Conservation (phyloP, 2,797 vertebrate species). For the Gymnothorax reevesii region DNA sequence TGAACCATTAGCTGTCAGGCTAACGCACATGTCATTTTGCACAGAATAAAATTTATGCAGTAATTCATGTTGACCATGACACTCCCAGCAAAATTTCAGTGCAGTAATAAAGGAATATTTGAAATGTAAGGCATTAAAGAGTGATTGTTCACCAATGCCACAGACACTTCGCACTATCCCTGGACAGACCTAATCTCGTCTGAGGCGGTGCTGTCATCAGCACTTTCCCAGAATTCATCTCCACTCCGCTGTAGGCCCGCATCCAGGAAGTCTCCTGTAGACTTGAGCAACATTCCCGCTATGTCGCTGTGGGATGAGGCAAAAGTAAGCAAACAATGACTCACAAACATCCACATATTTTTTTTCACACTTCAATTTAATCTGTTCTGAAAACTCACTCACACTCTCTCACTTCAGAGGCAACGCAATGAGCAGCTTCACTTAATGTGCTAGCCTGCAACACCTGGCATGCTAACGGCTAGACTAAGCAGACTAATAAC, state of each 20-base stretch:
- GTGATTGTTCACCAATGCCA: not conserved
- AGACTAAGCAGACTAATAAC: not conserved
- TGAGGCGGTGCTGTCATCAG: slow-evolving; percentile 88
- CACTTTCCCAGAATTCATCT: slow-evolving; percentile 89
- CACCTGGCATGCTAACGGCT: not conserved
- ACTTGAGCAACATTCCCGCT: slow-evolving; percentile 95
- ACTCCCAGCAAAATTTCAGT: not conserved
- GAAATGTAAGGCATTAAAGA: not conserved
- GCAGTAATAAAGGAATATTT: not conserved
- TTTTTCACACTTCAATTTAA: not conserved
- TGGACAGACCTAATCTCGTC: slow-evolving; percentile 89
- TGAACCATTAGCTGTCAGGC: no score
- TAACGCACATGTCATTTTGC: no score
- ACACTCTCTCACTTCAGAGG: not conserved
- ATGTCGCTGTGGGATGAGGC: slow-evolving; percentile 80
- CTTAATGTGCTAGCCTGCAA: not conserved
- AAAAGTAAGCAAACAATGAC: not conserved
- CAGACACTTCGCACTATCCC: no score
- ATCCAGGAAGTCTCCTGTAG: slow-evolving; percentile 93
- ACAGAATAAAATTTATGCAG: not conserved
- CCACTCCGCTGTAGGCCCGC: slow-evolving; percentile 87
- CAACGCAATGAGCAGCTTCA: not conserved
- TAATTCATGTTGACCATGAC: not conserved
- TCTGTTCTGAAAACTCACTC: not conserved
- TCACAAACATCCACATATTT: not conserved